Evolutionary conservation across 2,113 vertebrate species (phyloP).

Genomic region (Spheniscus mendiculus): DNA sequence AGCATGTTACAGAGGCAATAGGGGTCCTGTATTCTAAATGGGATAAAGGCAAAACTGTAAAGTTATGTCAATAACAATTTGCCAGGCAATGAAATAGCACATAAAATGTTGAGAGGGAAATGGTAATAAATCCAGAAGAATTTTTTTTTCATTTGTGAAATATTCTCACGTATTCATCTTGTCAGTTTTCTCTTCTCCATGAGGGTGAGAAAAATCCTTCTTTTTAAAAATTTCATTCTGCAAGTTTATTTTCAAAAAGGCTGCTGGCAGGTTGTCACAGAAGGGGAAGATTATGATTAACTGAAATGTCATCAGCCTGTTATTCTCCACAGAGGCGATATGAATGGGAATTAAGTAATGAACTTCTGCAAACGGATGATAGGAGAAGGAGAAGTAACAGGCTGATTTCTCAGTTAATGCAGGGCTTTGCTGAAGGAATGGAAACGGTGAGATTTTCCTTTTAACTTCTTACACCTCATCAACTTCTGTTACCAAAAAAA

Average conservation of each 20-base stretch:
- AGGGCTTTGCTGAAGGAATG: background rate
- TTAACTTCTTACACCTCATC: background rate
- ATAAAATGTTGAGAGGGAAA: background rate
- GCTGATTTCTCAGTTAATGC: conserved; percentile 31
- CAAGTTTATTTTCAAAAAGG: conserved; percentile 49
- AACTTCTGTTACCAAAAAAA: background rate
- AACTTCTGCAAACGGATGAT: background rate
- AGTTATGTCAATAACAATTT: conserved; percentile 40
- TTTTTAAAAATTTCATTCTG: background rate
- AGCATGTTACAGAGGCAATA: background rate
- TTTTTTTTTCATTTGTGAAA: background rate
- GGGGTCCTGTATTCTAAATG: background rate
- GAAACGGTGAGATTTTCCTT: background rate
- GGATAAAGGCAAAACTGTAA: conserved; percentile 1
- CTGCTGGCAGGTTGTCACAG: conserved; percentile 29
- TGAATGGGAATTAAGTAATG: conserved; percentile 53
- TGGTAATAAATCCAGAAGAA: background rate
- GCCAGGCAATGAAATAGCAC: conserved; percentile 4
- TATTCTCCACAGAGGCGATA: conserved; percentile 6
- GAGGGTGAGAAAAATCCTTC: background rate
- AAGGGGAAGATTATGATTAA: conserved; percentile 33
- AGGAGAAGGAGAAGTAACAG: conserved; percentile 22
- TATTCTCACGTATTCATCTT: background rate
- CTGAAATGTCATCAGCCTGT: conserved; percentile 51
- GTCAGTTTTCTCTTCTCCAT: background rate